Evolutionary conservation across 2,113 vertebrate species (phyloP).

Genomic region (Xiphophorus maculatus): DNA sequence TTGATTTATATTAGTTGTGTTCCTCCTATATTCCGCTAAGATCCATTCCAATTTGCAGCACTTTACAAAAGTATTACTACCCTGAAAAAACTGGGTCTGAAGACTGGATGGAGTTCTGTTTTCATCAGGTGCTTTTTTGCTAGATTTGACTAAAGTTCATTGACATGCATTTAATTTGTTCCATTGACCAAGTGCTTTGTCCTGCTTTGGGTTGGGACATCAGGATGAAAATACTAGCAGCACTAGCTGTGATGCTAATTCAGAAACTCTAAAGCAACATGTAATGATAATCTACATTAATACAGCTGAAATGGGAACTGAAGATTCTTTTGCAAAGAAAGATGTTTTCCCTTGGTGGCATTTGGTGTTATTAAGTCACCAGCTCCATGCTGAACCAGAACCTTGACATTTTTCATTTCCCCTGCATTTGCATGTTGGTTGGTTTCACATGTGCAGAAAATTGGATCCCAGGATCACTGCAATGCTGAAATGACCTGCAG

Average conservation of each 20-base stretch:
- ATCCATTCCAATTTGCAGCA: background rate
- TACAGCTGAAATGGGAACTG: too few species aligned
- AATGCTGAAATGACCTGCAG: slow-evolving; percentile 10
- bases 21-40: background rate
- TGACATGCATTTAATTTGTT: background rate
- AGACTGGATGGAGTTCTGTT: too few species aligned
- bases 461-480: background rate
- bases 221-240: background rate
- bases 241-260: background rate
- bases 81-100: background rate
- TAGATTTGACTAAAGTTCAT: slow-evolving; percentile 1
- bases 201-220: background rate
- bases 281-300: background rate
- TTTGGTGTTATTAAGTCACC: background rate
- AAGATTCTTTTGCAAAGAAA: too few species aligned
- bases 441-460: slow-evolving; percentile 4
- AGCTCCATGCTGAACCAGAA: background rate
- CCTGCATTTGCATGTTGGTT: slow-evolving; percentile 7
- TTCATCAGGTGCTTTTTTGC: too few species aligned
- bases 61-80: background rate
- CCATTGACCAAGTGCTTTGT: background rate
- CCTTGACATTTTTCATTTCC: background rate
- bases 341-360: too few species aligned
- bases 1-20: slow-evolving; percentile 10
- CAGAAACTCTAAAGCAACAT: background rate